A percentile compares a stretch with the other conserved stretches of the same genome.
These are phyloP conservation scores for Heterocephalus glaber DNA, from an alignment of 2,113 vertebrate species.

Conservation along the genomic window DNA sequence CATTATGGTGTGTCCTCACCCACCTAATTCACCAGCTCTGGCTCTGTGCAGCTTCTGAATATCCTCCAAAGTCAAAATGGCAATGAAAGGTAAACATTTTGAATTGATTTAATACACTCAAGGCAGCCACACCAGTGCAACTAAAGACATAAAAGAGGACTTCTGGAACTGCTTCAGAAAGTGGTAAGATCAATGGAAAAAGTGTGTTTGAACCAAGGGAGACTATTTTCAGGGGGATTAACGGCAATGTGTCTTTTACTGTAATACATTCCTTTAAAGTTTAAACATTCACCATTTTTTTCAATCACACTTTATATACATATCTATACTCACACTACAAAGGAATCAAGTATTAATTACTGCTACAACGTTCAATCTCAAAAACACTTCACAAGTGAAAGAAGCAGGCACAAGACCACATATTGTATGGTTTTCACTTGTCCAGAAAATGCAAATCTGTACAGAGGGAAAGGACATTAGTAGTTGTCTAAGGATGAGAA, in stretches of 20 bases:
- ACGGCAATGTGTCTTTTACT: not conserved
- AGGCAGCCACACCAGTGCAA: not conserved
- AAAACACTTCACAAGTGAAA: constrained; percentile 9
- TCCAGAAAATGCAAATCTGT: not conserved
- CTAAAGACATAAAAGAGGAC: not conserved
- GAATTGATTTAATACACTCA: not conserved
- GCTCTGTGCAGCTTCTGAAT: not conserved
- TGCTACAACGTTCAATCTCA: not conserved
- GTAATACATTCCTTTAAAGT: not conserved
- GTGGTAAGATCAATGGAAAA: not conserved
- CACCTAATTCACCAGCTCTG: not conserved
- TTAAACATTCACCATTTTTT: not conserved
- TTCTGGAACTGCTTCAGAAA: not conserved
- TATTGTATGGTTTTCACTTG: not conserved
- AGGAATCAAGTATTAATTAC: not conserved
- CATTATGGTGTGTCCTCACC: not conserved
- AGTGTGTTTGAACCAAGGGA: not conserved
- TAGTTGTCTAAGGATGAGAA: not conserved
- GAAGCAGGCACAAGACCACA: not conserved
- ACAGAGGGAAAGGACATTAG: not conserved
- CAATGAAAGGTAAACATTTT: not conserved
- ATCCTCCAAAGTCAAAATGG: not conserved
- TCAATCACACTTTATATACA: not conserved
- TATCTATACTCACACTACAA: not conserved
- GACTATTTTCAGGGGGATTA: not conserved